phyloP scores from a whole-genome alignment of 2,888 invertebrate genomes.

The Agonum fuliginosum region DNA sequence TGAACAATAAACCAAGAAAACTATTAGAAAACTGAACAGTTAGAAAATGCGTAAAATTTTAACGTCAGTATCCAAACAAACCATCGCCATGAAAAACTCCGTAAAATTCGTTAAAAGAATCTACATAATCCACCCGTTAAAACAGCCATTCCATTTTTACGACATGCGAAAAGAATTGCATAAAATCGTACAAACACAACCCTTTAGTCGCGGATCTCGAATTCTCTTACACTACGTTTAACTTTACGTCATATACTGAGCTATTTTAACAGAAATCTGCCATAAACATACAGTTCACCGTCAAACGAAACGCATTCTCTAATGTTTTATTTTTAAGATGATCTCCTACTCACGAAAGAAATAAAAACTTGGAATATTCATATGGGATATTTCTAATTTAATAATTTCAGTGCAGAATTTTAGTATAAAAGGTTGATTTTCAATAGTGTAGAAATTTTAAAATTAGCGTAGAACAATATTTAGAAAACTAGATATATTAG shows the following conservation, averaged over 20 bases:
- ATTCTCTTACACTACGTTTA: slow-evolving; percentile 23
- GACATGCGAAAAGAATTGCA: slow-evolving; percentile 42
- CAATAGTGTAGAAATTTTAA: no score
- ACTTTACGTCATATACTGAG: slow-evolving; percentile 21
- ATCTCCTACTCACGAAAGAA: no score
- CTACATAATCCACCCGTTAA: slow-evolving; percentile 34
- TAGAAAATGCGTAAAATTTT: slow-evolving; percentile 32
- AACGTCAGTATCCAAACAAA: slow-evolving; percentile 16
- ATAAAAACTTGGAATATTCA: no score
- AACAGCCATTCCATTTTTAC: slow-evolving; percentile 33
- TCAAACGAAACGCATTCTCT: background rate
- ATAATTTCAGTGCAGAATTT: no score
- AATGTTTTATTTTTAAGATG: no score
- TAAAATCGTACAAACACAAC: slow-evolving; percentile 38
- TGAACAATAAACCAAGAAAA: background rate
- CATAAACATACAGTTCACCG: background rate
- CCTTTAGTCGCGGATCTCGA: background rate
- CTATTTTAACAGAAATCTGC: slow-evolving; percentile 5
- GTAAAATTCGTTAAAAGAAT: slow-evolving; percentile 34
- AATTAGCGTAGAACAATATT: no score
- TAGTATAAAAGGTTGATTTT: no score
- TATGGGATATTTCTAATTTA: no score
- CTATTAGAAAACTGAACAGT: slow-evolving; percentile 15
- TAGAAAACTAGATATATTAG: no score
- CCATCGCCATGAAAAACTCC: background rate